Evolutionary conservation across 2,797 vertebrate genomes (phyloP), one percentile per base, ranked within the genome.

Genomic region (Crenuchus spilurus): DNA sequence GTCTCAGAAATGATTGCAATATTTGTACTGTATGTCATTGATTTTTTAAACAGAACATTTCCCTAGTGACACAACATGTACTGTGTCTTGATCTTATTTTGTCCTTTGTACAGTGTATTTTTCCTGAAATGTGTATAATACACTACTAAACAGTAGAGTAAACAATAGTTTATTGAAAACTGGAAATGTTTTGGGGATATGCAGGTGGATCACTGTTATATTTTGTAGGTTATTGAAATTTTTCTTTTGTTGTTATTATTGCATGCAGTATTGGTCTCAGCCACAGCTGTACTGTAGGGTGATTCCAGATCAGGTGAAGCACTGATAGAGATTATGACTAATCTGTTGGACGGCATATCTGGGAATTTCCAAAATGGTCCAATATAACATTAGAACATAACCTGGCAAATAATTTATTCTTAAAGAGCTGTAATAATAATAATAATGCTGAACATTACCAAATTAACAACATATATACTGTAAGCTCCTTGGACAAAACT

Each of bases 21-120:
- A 26, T 68, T 77, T 82, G 51, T 82, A 80, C 70, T 75, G 64
- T 79, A 75, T 66, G 55, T 73, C n/a, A 41, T 81, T 79, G 72
- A 30, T 80, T 81, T 84, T 70, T 64, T 79, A 75, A 62, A 69
- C 72, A 64, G 49, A 62, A 72, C 69, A 75, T 81, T 83, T 86
- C 76, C 81, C 76, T 70, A 46, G 68, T 78, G 49, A 67, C 31
- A 70, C 24, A 74, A 37, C 24, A 46, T 72, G 39, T 30, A 64
- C 39, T 70, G 13, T 77, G 14, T 70, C 22, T 79, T 81, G 44
- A 72, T 79, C 33, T 26, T 63, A 24, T 78, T 33, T 52, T 57
- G 8, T 46, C 31, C 28, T 65, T 71, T 80, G 72, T 63, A 68
- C 55, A 80, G 71, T 79, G 64, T 75, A 79, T 78, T 79, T 68